Evolutionary conservation across 2,888 invertebrate genomes (phyloP), one percentile per base, ranked within the genome.

Genomic region (Smittia sp.): DNA sequence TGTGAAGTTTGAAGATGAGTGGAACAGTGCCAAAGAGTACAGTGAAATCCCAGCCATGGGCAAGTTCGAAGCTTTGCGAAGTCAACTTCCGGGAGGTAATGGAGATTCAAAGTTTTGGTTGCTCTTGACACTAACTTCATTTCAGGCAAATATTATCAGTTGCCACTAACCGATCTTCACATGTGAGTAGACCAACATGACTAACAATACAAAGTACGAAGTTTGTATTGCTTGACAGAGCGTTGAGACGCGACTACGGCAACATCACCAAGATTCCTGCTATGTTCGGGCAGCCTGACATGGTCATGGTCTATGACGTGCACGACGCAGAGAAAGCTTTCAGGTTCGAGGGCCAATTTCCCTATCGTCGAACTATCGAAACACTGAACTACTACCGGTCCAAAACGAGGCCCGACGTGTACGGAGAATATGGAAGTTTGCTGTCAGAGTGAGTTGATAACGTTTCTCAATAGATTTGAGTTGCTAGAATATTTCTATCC

Each of bases 261-360:
- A 58, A 58, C 70, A 80, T 85, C 9, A 81, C 81, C n/a, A 79
- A 80, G 7, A 70, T 86, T 9, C 81, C 80, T 13, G 83, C 83
- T 1, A 74, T 84, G 22, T 76, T 80, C 75, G 81, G 80, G 3
- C 79, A 78, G 65, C 70, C 75, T 0, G 78, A 81, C 75, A 76
- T 84, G n/a, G 79, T 85, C 1, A 76, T 84, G 13, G 75, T 82
- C 1, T 86, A 84, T 76, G 81, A 84, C 77, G 84, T 85, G 0
- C 82, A 84, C 15, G 84, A 85, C 76, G 81, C 85, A 41, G 82
- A 83, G 76, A 80, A 80, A 77, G 77, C 85, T 13, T 67, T 73
- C 65, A 69, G 76, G 3, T 41, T 62, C 13, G 75, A 75, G 62
- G 75, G 76, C 13, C 7, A 74, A 18, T 74, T 32, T 18, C 75